Evolutionary conservation across 2,797 vertebrate genomes (phyloP).

Genomic region (Pseudocheirus occidentalis): DNA sequence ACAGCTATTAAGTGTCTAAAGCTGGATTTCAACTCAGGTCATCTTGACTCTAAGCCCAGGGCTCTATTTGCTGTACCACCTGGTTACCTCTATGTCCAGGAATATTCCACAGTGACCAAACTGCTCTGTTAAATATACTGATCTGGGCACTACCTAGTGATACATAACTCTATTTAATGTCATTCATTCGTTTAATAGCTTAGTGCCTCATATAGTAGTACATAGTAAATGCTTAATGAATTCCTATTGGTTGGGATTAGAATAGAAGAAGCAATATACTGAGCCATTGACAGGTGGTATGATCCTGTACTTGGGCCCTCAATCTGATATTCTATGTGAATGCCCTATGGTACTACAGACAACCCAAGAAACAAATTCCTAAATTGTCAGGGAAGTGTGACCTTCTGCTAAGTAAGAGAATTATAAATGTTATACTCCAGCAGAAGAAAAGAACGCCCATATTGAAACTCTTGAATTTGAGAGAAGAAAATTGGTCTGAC

Average conservation of each 20-base stretch:
- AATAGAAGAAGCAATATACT: not conserved
- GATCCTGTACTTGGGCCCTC: not conserved
- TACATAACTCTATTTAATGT: not conserved
- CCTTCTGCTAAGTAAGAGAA: not conserved
- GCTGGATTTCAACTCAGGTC: not conserved
- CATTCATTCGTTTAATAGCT: not conserved
- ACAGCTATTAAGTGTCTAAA: not conserved
- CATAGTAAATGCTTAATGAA: not conserved
- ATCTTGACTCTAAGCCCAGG: not conserved
- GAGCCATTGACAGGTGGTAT: too few species aligned
- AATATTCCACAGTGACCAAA: not conserved
- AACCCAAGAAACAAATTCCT: not conserved
- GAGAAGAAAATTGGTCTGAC: not conserved
- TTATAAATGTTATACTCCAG: not conserved
- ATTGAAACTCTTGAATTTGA: not conserved
- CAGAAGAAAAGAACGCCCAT: not conserved
- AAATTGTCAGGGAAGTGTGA: not conserved
- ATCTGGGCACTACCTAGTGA: not conserved
- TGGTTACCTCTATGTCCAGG: not conserved
- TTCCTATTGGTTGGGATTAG: not conserved
- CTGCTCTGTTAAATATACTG: not conserved
- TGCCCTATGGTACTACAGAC: not conserved
- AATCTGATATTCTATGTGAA: not conserved
- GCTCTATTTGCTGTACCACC: not conserved
- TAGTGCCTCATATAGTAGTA: not conserved